These are phyloP conservation scores for Stenodera caucasica DNA, from an alignment of 2,888 invertebrate genomes.

Conservation along the genomic window DNA sequence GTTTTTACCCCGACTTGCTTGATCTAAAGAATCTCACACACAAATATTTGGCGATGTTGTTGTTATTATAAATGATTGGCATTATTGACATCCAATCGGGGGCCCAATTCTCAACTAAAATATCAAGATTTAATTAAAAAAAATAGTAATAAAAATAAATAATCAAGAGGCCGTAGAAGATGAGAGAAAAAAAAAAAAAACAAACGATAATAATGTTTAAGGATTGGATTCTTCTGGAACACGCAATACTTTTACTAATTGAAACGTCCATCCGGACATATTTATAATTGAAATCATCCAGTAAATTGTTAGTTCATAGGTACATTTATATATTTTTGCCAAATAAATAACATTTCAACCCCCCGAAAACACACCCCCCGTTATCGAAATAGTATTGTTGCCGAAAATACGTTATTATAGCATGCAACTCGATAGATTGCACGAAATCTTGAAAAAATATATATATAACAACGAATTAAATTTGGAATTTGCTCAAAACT, in stretches of 20 bases:
- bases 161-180: too few species aligned
- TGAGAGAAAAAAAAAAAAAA: too few species aligned
- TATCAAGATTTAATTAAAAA: too few species aligned
- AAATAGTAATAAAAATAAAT: too few species aligned
- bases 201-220: neutral
- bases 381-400: neutral
- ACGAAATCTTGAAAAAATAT: constrained; percentile 6
- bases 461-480: neutral
- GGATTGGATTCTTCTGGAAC: constrained; percentile 34
- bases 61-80: constrained; percentile 36
- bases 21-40: too few species aligned
- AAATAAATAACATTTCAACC: constrained; percentile 26
- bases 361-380: neutral
- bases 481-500: neutral
- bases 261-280: constrained; percentile 51
- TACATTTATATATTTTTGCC: constrained; percentile 34
- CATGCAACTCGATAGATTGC: constrained; percentile 23
- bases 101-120: constrained; percentile 22
- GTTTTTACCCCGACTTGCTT: too few species aligned
- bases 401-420: constrained; percentile 21
- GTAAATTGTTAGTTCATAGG: constrained; percentile 43
- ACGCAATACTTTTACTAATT: constrained; percentile 49
- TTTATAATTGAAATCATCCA: constrained; percentile 50
- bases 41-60: constrained; percentile 39
- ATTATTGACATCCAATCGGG: constrained; percentile 39